A percentile compares a stretch with the other conserved stretches of the same genome.
These are phyloP conservation scores for Stichopus horrens DNA, from an alignment of 53 echinoderm and acorn worm species.

Conservation along the genomic window DNA sequence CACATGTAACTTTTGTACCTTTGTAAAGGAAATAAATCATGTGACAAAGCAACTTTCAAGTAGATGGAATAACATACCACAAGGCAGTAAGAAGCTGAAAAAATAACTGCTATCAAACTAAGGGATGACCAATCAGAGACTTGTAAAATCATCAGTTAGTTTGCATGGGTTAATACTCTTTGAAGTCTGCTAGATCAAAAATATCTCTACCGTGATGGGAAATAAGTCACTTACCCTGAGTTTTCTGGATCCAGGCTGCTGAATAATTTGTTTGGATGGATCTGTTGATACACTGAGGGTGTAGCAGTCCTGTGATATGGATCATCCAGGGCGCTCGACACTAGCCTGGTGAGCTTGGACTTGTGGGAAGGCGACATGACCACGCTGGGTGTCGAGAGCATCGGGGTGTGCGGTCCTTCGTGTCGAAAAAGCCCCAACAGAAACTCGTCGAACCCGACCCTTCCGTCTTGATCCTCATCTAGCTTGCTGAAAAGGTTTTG, in stretches of 20 bases:
- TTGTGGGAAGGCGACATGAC: slow-evolving; percentile 69
- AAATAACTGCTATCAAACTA: too few relatives aligned
- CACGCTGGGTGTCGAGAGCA: slow-evolving; percentile 46
- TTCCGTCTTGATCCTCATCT: slow-evolving; percentile 79
- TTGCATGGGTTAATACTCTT: too few relatives aligned
- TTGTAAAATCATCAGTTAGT: too few relatives aligned
- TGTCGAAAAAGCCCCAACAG: slow-evolving; percentile 86
- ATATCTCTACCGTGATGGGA: too few relatives aligned
- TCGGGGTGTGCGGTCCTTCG: slow-evolving; percentile 68
- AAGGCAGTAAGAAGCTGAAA: too few relatives aligned
- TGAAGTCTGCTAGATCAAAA: too few relatives aligned
- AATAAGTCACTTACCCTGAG: slow-evolving; percentile 68
- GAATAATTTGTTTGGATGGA: slow-evolving; percentile 58
- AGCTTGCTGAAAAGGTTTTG: slow-evolving; percentile 84
- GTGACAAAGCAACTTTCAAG: too few relatives aligned
- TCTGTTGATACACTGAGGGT: slow-evolving; percentile 58
- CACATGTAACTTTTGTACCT: too few relatives aligned
- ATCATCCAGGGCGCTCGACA: slow-evolving; percentile 79
- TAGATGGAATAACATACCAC: too few relatives aligned
- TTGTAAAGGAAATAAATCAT: too few relatives aligned
- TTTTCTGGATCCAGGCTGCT: slow-evolving; percentile 76
- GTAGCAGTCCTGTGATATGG: slow-evolving; percentile 79
- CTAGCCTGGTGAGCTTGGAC: slow-evolving; percentile 68
- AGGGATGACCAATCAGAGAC: too few relatives aligned
- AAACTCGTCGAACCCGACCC: slow-evolving; percentile 94